Base-by-base conservation (phyloP, 92 coral and sea anemone species). In the Umimayanthus chanpuru region DNA sequence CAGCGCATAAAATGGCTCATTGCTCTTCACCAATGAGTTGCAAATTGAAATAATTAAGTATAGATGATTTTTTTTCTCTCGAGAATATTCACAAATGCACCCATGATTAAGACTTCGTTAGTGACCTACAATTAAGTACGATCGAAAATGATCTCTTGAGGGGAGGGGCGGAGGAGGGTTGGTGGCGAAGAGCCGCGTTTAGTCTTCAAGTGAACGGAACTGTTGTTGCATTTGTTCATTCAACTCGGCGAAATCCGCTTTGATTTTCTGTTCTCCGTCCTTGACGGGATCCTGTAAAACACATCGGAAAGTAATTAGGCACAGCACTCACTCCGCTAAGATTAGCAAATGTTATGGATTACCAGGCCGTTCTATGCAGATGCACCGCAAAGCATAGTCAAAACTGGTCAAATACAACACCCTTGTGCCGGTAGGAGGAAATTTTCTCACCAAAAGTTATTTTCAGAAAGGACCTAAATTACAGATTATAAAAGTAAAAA, bases 161-260 rank as follows among this genome's bases (percentile, higher is more conserved):
- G 77, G 77, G 61, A 32, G 28, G 76, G 80, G 5, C 21, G 79
- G 75, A 73, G 26, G 3, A 53, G 58, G 58, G 58, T 53, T 53
- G 16, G 58, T 11, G 14, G 58, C 58, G 58, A 53, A 53, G 58
- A 53, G 58, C 12, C 38, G 18, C 20, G 23, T 55, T 90, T 94
- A 97, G 83, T 97, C 99, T 87, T 97, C 98, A 64, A 97, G 80
- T 8, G 99, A 94, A 18, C 99, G 99, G 94, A 97, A 97, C 38
- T 93, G 97, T 58, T 95, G 97, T 53, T 97, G 99, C 94, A 97
- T 95, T 89, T 97, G 99, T 77, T 97, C 99, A 64, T 91, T 92
- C 72, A 97, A 93, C 74, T 95, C 98, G 81, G 91, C 89, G 77
- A 95, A 97, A 75, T 95, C 98, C 8, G 94, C 94, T 88, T 90